Percentiles rank a stretch among this genome's conserved stretches.
These are phyloP conservation scores for Lycaena phlaeas DNA, from an alignment of 2,888 invertebrate species.

Conservation along the genomic window DNA sequence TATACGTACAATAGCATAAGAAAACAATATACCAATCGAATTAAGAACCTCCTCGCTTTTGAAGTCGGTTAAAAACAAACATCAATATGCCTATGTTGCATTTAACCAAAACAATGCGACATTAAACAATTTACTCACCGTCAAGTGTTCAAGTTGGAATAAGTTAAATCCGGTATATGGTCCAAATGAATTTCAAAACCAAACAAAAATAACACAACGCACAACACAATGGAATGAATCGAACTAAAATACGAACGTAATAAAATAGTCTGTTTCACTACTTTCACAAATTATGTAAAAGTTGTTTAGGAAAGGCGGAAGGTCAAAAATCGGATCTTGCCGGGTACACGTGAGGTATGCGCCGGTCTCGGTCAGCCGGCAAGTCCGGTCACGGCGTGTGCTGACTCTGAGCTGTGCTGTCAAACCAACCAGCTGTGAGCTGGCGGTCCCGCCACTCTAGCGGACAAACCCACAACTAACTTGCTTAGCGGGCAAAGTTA, in stretches of 20 bases:
- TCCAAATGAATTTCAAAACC: conserved; percentile 42
- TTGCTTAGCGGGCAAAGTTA: conserved; percentile 26
- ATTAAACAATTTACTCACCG: conserved; percentile 17
- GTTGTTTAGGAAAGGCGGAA: conserved; percentile 37
- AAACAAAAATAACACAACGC: conserved; percentile 52
- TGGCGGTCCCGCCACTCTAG: conserved; percentile 58
- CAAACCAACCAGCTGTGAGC: conserved; percentile 51
- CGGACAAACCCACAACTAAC: conserved; percentile 58
- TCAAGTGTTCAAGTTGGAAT: conserved; percentile 15
- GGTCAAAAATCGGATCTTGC: conserved; percentile 44
- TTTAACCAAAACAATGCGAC: conserved; percentile 1
- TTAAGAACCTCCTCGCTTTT: too few species aligned
- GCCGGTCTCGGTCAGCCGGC: conserved; percentile 28
- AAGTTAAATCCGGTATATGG: conserved; percentile 21
- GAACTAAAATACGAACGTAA: conserved; percentile 29
- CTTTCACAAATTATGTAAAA: conserved; percentile 41
- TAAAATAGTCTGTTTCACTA: conserved; percentile 23
- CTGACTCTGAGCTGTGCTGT: conserved; percentile 44
- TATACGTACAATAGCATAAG: too few species aligned
- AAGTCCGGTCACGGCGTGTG: conserved; percentile 31
- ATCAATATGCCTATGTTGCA: neutral
- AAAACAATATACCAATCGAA: too few species aligned
- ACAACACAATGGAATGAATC: conserved; percentile 44
- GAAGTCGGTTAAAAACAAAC: too few species aligned
- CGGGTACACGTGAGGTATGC: conserved; percentile 47